Percentiles rank a stretch among this genome's conserved stretches.
Evolutionary conservation across 1,140 invertebrate species (phyloP).

Genomic region (Brachionus asplanchnoidis): DNA sequence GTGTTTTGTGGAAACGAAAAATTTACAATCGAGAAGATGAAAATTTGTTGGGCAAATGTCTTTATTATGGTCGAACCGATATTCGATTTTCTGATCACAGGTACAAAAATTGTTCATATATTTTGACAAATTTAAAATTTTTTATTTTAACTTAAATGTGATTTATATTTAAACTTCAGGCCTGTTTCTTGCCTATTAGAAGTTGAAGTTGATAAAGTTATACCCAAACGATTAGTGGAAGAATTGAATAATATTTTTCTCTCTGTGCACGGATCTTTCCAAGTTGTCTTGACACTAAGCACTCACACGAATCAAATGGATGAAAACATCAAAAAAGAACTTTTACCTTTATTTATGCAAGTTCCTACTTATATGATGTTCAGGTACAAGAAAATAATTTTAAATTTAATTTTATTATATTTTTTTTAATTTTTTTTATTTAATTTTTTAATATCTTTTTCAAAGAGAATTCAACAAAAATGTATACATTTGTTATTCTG

Average conservation of each 20-base stretch:
- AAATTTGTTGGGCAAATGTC: background rate
- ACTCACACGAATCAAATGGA: constrained; percentile 27
- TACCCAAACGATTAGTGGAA: background rate
- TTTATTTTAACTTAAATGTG: background rate
- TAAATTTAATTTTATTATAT: too few relatives aligned
- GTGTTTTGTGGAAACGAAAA: constrained; percentile 29
- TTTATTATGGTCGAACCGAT: constrained; percentile 38
- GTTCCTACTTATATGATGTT: background rate
- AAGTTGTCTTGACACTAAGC: background rate
- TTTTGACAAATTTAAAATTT: background rate
- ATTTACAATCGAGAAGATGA: background rate
- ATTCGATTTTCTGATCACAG: constrained; percentile 37
- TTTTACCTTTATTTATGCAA: background rate
- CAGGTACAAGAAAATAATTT: background rate
- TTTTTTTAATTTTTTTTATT: background rate
- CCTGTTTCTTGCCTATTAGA: constrained; percentile 18
- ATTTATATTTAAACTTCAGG: background rate
- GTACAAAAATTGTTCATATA: background rate
- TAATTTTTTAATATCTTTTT: background rate
- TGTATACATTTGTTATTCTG: constrained; percentile 3
- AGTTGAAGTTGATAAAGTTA: constrained; percentile 26
- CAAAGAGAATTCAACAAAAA: background rate
- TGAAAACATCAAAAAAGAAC: background rate
- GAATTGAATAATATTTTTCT: background rate
- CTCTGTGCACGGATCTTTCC: constrained; percentile 13